Base-by-base conservation (phyloP, 92 coral and sea anemone genomes). In the Paragorgia papillata region DNA sequence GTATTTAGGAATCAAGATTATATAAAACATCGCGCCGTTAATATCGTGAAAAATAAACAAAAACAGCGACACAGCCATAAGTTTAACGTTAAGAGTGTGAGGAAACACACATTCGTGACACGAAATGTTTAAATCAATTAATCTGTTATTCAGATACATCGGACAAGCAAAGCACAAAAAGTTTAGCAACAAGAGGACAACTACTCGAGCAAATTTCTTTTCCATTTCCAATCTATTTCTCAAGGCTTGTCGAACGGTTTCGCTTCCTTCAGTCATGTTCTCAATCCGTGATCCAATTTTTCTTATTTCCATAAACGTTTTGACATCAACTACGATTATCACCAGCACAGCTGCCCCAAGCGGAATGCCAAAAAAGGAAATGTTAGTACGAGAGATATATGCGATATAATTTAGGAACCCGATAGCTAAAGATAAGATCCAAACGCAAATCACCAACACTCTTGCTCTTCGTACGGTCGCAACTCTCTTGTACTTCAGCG, bases 1-100 rank as follows among this genome's bases (percentile, higher is more conserved):
- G 21, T 57, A 63, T 63, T 63, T 63, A 2, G 69, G 69, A 33
- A 63, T 63, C 7, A 32, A 17, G 7, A 35, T 49, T 29, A 63
- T 17, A 35, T 63, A 63, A 21, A 63, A 44, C 25, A 34, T 18
- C 3, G 69, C 48, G 17, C 48, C 34, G 10, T 39, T 37, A 37
- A 37, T 37, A 37, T 63, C 20, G 12, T 33, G 44, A 15, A 63
- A 63, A 21, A 46, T 15, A 46, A 6, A 46, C 24, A 44, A 15
- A 17, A 63, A 17, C 1, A 33, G 25, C 27, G 44, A 32, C 21
- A 9, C 15, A n/a, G 24, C 2, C 17, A 17, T 7, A 19, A 63
- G 27, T 22, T 6, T 44, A 44, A 22, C 44, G 19, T 35, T 2
- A 33, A 21, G 20, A 7, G 48, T 22, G 9, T 3, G 1, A 19